phyloP scores from a whole-genome alignment of 2,888 invertebrate genomes.

The Gnatocerus cornutus region DNA sequence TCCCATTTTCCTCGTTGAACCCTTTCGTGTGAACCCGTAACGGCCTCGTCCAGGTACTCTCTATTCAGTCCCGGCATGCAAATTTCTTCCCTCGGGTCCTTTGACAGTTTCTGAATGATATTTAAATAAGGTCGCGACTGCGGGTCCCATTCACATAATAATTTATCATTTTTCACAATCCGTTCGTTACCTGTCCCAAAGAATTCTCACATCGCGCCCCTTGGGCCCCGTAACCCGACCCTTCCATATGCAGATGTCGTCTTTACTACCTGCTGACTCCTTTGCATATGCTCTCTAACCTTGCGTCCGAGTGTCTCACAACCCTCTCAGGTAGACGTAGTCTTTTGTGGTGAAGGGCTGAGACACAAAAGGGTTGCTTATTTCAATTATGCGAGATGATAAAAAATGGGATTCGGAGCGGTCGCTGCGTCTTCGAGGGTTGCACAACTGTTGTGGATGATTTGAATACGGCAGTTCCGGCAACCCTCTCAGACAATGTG shows the following conservation, averaged over 20 bases:
- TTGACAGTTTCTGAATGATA: constrained; percentile 70
- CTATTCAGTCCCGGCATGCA: constrained; percentile 64
- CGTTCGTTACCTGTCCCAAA: constrained; percentile 66
- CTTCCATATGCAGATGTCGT: constrained; percentile 66
- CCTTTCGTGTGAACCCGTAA: constrained; percentile 38
- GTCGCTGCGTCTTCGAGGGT: constrained; percentile 26
- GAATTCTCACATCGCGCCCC: constrained; percentile 61
- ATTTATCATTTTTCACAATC: constrained; percentile 68
- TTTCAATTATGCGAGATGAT: constrained; percentile 45
- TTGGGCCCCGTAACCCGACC: constrained; percentile 52
- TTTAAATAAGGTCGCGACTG: constrained; percentile 67
- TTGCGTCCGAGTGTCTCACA: constrained; percentile 53
- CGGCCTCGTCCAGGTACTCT: constrained; percentile 44
- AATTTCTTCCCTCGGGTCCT: constrained; percentile 67
- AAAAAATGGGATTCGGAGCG: constrained; percentile 31
- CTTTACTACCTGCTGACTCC: constrained; percentile 68
- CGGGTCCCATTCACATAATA: constrained; percentile 64
- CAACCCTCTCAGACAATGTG: constrained; percentile 51
- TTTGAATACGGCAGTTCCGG: constrained; percentile 56
- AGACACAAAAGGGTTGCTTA: constrained; percentile 27
- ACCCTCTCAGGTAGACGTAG: constrained; percentile 54
- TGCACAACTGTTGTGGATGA: constrained; percentile 53
- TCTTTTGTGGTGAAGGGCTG: constrained; percentile 52
- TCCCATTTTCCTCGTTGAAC: background rate
- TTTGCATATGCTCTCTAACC: constrained; percentile 64